Evolutionary conservation across 1,140 invertebrate genomes (phyloP), one percentile per base, ranked within the genome.

Genomic region (Dinoponera quadriceps): DNA sequence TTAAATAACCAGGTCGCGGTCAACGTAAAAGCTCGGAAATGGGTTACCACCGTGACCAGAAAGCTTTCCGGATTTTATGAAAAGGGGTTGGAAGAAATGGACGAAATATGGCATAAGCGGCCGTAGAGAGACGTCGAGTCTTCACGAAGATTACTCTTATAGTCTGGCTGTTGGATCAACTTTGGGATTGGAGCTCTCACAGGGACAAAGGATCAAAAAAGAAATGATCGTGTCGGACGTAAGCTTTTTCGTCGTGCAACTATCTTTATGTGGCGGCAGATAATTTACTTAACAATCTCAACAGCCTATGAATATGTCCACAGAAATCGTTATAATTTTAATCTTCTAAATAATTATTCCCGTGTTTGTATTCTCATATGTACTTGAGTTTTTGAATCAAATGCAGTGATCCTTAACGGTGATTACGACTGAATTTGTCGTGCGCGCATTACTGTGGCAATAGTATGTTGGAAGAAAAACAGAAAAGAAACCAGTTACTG

Each of bases 21-120:
- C n/a, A 71, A 38, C 33, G 14, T 55, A 69, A 72, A 85, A 69
- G 66, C 38, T 80, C 55, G 57, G 57, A 81, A 74, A 63, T 87
- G 54, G 62, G 66, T 75, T 78, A 74, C 68, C 27, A n/a, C 25
- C 71, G 82, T 85, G 83, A 88, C 44, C 33, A 66, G 87, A 85
- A 82, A 85, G 33, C 57, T 48, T 29, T 18, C 25, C 20, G 5
- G 18, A 9, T 83, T 66, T 49, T 18, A 11, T 33, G 18, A 25
- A 82, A 87, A 72, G 54, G 48, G 25, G 33, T 49, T 63, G 48
- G 44, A 60, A 72, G 16, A 68, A 66, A 80, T 33, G 29, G n/a
- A 20, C 20, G 60, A 85, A 85, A 73, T 63, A 85, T 27, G 25
- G 13, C 14, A 54, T 22, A 25, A 74, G 68, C 49, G 60, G 38